Base-by-base conservation (phyloP, 1,140 invertebrate genomes). In the Mizuhopecten yessoensis region DNA sequence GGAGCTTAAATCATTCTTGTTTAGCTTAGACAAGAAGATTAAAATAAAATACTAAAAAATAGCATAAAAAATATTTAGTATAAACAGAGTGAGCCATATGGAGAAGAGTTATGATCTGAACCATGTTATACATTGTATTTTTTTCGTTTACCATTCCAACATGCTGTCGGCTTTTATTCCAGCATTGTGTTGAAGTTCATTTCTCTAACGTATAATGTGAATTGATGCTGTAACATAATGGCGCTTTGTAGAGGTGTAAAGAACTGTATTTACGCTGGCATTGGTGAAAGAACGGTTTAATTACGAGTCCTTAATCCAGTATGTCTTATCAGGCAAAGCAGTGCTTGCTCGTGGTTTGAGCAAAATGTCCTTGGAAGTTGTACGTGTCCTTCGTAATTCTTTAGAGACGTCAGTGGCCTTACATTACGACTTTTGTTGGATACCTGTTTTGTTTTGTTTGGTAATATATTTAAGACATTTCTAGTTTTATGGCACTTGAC, bases 101-200 rank as follows among this genome's bases (percentile, higher is more conserved):
- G n/a, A 29, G 57, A 29, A 3, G n/a, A 75, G n/a, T 75, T 75
- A 75, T 75, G 5, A 29, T 9, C 57, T 0, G 23, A 29, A 75
- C 0, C 9, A 75, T 75, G 57, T 29, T 75, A 29, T 75, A 75
- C 5, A 75, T 75, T 75, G 57, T 75, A 75, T 75, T 75, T 75
- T 39, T 75, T 75, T 75, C 57, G 57, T n/a, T 75, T 29, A 75
- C 57, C 11, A 29, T 75, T 75, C 57, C 57, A 75, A 29, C 57
- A 29, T 75, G 57, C 57, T 75, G 57, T 75, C 57, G 57, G 57
- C 57, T 75, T 75, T 75, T 75, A 75, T 75, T 75, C 11, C 57
- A 17, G 57, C 57, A 75, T 75, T 75, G 57, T 75, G 57, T n/a
- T 29, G 57, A 75, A n/a, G 57, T 75, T 75, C 57, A 75, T 75